Base-by-base conservation (phyloP, 2,888 invertebrate genomes). In the Acrobasis suavella region DNA sequence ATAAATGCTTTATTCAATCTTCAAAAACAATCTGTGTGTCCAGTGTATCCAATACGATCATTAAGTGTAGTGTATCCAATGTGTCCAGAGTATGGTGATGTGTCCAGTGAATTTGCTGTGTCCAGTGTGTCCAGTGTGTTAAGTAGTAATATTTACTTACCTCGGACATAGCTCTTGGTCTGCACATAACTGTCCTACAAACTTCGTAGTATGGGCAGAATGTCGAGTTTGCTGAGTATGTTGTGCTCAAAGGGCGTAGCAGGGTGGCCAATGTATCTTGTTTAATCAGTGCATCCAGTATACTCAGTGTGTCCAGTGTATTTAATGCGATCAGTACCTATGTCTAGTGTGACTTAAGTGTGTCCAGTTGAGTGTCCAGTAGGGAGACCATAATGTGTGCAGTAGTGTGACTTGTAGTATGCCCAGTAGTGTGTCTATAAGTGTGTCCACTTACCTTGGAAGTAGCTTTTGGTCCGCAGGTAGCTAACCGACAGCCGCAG, bases 91-190 rank as follows among this genome's bases (percentile, higher is more conserved):
- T 22, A 3, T 22, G 22, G n/a, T 3, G 3, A 22, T 22, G 22
- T 22, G 22, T 22, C 22, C 3, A 22, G 22, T 22, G 22, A 3
- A 22, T 99, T 99, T n/a, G n/a, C n/a, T 22, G 22, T 22, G 22
- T 1, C 2, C 22, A 22, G 22, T 22, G 22, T 22, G 22, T 22
- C 22, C 3, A 22, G 22, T 22, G 22, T 1, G 3, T 99, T 99
- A n/a, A n/a, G n/a, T n/a, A n/a, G n/a, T n/a, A n/a, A n/a, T n/a
- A n/a, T n/a, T n/a, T n/a, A n/a, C n/a, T n/a, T n/a, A n/a, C n/a
- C 98, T 97, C 99, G 98, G 93, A 99, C 99, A 94, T 99, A 22
- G 93, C 98, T 98, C 93, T 99, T 99, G 82, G 98, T 99, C 80
- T 99, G 95, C 76, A 99, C n/a, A n/a, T n/a, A n/a, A n/a, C n/a